Base-by-base conservation (phyloP, 2,888 invertebrate species). In the Oscheius onirici region DNA sequence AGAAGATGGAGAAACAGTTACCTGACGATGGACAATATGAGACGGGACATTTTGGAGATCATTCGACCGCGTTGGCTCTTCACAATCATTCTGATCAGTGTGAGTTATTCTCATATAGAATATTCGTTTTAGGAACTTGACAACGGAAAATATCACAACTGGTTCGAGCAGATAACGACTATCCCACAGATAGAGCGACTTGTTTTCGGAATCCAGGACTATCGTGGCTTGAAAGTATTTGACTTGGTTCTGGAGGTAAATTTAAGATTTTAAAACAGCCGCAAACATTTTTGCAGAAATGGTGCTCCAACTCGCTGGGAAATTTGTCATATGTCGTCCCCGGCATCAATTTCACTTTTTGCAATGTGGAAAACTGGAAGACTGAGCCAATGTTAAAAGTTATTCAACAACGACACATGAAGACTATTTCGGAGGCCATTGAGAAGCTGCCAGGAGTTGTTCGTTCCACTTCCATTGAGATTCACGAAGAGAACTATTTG, bases 291-390 rank as follows among this genome's bases (percentile, higher is more conserved):
- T 26, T 52, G 3, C 26, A 55, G 55, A 55, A 55, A 55, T 55
- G 55, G 55, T 24, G 55, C 11, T 20, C 28, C 3, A 13, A 24
- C 28, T 8, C 22, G 8, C 1, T 55, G 28, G 55, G 55, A 1
- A 55, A 26, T 26, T 55, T 55, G 55, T n/a, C n/a, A 3, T 55
- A 24, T 11, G 55, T 55, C 13, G 55, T 55, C 28, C 55, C 55
- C n/a, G 55, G 55, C 11, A 2, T 55, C 11, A 55, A 55, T n/a
- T 55, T 55, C 28, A 55, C 55, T 15, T 55, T 55, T 55, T 55
- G 55, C 26, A 55, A 55, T 55, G 55, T 55, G 8, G 55, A 55
- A 26, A 13, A 55, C 22, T 55, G 22, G 24, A 8, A 24, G 3
- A 26, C 26, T n/a, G 55, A 11, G n/a, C 26, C 10, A 11, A 55